Evolutionary conservation across 2,113 vertebrate genomes (phyloP).

Genomic region (Pipra filicauda): DNA sequence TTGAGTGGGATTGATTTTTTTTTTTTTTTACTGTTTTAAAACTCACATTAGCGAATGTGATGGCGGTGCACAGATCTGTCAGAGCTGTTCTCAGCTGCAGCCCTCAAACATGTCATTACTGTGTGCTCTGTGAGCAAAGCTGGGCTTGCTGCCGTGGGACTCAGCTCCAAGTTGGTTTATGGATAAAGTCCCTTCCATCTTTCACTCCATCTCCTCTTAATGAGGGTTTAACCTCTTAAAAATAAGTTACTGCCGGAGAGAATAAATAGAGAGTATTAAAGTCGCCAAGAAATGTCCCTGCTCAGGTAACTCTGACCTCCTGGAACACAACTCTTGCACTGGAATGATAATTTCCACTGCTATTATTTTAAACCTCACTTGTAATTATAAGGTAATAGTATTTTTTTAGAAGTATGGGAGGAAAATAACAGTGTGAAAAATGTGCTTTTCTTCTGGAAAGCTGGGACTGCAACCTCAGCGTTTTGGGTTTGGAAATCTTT

Average conservation of each 20-base stretch:
- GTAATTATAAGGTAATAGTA: not conserved
- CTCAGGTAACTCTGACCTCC: constrained; percentile 41
- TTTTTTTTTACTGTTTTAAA: constrained; percentile 26
- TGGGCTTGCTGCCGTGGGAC: constrained; percentile 9
- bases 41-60: not conserved
- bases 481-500: not conserved
- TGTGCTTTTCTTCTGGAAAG: not conserved
- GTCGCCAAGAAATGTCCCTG: constrained; percentile 13
- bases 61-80: not conserved
- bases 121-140: constrained; percentile 50
- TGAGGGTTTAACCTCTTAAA: constrained; percentile 19
- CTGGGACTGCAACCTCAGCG: not conserved
- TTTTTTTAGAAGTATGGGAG: not conserved
- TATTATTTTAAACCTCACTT: constrained; percentile 45
- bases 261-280: not conserved
- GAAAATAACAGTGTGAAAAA: constrained; percentile 17
- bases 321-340: constrained; percentile 25
- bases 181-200: constrained; percentile 11
- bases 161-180: constrained; percentile 28
- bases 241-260: not conserved
- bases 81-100: constrained; percentile 44
- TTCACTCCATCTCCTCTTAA: constrained; percentile 25
- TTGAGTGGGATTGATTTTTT: not conserved
- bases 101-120: not conserved
- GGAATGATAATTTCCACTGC: constrained; percentile 33